A percentile compares a stretch with the other conserved stretches of the same genome.
phyloP scores from a whole-genome alignment of 2,888 invertebrate genomes.

The Amphipoea oculea region DNA sequence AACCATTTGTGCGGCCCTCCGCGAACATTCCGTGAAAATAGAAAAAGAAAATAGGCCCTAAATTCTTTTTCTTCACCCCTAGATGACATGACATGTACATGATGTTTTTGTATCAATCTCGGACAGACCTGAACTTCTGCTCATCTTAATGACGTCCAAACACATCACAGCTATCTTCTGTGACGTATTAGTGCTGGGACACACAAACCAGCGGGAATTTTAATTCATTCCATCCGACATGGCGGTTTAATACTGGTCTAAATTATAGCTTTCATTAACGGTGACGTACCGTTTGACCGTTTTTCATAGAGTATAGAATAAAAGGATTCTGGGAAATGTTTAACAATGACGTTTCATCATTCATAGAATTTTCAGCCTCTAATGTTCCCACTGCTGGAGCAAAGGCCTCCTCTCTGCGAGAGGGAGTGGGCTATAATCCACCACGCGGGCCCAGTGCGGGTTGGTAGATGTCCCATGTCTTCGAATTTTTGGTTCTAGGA shows the following conservation, averaged over 20 bases:
- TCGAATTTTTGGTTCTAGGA: background rate
- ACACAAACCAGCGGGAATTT: slow-evolving; percentile 52
- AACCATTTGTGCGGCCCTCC: background rate
- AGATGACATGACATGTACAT: too few relatives aligned
- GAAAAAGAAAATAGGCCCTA: background rate
- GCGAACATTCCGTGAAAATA: too few relatives aligned
- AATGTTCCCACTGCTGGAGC: background rate
- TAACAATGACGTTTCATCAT: background rate
- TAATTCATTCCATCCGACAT: slow-evolving; percentile 55
- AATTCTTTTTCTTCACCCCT: background rate
- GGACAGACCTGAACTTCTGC: slow-evolving; percentile 27
- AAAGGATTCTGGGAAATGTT: background rate
- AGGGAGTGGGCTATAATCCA: too few relatives aligned
- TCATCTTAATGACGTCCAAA: background rate
- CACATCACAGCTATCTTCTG: slow-evolving; percentile 37
- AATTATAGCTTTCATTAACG: slow-evolving; percentile 33
- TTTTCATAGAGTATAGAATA: background rate
- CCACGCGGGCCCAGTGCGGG: too few relatives aligned
- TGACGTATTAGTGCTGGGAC: slow-evolving; percentile 53
- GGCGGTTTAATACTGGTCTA: slow-evolving; percentile 46
- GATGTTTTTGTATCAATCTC: background rate
- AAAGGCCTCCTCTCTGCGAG: too few relatives aligned
- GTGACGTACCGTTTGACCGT: background rate
- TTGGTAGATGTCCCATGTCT: too few relatives aligned
- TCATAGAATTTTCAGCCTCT: background rate